A percentile compares a stretch with the other conserved stretches of the same genome.
These are phyloP conservation scores for Ornithoptera alexandrae DNA, from an alignment of 2,888 invertebrate genomes.

Conservation along the genomic window DNA sequence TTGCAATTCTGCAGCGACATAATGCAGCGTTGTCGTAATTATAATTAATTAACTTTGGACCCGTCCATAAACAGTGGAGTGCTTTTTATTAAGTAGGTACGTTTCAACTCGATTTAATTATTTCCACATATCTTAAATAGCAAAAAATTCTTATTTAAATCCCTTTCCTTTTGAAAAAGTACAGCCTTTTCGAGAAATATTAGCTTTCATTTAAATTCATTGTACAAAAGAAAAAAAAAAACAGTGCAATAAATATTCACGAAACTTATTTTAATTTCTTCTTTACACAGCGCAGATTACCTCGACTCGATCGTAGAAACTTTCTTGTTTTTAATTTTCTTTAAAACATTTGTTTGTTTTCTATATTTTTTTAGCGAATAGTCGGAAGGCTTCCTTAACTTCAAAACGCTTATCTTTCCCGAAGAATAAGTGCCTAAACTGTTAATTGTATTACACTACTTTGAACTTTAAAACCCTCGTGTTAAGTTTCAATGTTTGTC, in stretches of 20 bases:
- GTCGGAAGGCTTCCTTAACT: slow-evolving; percentile 73
- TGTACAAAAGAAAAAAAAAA: slow-evolving; percentile 63
- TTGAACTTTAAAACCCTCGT: slow-evolving; percentile 52
- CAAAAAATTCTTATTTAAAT: slow-evolving; percentile 35
- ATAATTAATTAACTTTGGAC: slow-evolving; percentile 49
- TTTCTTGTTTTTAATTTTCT: slow-evolving; percentile 80
- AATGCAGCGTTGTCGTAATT: slow-evolving; percentile 49
- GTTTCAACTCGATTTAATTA: slow-evolving; percentile 19
- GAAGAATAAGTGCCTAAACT: slow-evolving; percentile 51
- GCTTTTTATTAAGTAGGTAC: slow-evolving; percentile 28
- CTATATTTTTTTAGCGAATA: slow-evolving; percentile 72
- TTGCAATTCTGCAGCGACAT: slow-evolving; percentile 41
- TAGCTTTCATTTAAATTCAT: slow-evolving; percentile 54
- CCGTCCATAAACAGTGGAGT: slow-evolving; percentile 36
- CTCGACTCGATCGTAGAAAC: slow-evolving; percentile 73
- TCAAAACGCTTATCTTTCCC: slow-evolving; percentile 65
- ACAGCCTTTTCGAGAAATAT: slow-evolving; percentile 1
- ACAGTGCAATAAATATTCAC: slow-evolving; percentile 77
- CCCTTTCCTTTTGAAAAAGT: slow-evolving; percentile 20
- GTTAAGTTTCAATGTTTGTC: slow-evolving; percentile 55
- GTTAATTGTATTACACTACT: slow-evolving; percentile 44
- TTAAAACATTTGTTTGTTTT: slow-evolving; percentile 76
- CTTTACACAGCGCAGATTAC: slow-evolving; percentile 76
- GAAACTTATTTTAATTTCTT: slow-evolving; percentile 79
- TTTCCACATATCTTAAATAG: slow-evolving; percentile 30